phyloP scores from a whole-genome alignment of 2,888 invertebrate species.

The Sphecodes monilicornis region DNA sequence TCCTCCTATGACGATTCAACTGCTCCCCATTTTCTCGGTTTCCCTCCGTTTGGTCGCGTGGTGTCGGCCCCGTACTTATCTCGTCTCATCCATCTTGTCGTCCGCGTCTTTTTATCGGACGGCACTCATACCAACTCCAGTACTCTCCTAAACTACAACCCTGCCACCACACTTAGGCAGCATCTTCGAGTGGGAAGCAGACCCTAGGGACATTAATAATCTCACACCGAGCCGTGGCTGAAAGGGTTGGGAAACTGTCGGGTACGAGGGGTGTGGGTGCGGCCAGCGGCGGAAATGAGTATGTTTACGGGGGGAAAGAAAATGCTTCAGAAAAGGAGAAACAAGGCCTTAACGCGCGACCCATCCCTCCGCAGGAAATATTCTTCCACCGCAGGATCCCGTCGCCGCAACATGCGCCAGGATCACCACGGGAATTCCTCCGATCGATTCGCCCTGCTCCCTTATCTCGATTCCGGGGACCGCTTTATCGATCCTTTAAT shows the following conservation, averaged over 20 bases:
- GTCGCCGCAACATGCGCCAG: background rate
- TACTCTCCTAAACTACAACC: slow-evolving; percentile 28
- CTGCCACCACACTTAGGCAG: background rate
- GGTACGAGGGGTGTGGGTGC: background rate
- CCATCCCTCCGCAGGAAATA: background rate
- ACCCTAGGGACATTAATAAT: slow-evolving; percentile 65
- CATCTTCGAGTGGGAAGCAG: slow-evolving; percentile 38
- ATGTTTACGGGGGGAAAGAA: slow-evolving; percentile 24
- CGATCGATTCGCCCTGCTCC: background rate
- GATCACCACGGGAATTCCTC: background rate
- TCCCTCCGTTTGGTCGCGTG: slow-evolving; percentile 32
- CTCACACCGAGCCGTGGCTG: slow-evolving; percentile 48
- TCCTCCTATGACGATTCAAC: slow-evolving; percentile 32
- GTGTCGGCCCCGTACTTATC: slow-evolving; percentile 66
- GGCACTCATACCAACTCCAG: slow-evolving; percentile 43
- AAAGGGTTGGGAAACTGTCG: slow-evolving; percentile 46
- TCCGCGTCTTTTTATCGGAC: slow-evolving; percentile 70
- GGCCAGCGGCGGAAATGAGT: slow-evolving; percentile 36
- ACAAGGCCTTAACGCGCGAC: slow-evolving; percentile 5
- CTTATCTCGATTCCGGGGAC: background rate
- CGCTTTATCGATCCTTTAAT: background rate
- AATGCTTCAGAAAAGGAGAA: slow-evolving; percentile 22
- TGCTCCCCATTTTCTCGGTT: background rate
- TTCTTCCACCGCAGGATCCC: background rate
- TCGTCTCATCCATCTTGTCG: slow-evolving; percentile 75